Conservation (phyloP, 2,797 vertebrate species). For the Miichthys miiuy region DNA sequence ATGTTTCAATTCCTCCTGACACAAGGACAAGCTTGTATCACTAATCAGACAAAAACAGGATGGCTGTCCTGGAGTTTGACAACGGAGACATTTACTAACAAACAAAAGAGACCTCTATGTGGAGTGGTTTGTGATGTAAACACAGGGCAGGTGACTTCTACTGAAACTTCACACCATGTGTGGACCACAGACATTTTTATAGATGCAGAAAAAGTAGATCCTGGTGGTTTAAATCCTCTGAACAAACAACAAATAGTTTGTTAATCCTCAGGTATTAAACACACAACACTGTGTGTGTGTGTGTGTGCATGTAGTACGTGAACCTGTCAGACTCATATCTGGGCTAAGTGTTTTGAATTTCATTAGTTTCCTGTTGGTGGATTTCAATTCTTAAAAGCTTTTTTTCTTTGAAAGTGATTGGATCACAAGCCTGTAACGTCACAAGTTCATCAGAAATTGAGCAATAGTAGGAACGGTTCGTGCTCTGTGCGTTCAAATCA, state of each 20-base stretch:
- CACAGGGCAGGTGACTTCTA: neutral
- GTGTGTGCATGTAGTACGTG: neutral
- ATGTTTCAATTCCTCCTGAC: neutral
- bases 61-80: neutral
- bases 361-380: neutral
- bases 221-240: neutral
- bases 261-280: neutral
- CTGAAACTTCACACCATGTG: neutral
- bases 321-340: neutral
- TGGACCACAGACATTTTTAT: neutral
- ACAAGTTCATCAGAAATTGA: neutral
- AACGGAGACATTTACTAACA: neutral
- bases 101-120: neutral
- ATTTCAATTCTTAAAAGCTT: neutral
- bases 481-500: neutral
- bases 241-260: neutral
- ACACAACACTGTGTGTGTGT: neutral
- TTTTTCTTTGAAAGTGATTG: neutral
- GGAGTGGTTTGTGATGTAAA: constrained; percentile 54
- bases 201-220: neutral
- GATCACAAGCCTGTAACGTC: neutral
- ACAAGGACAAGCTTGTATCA: neutral
- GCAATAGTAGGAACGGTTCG: neutral
- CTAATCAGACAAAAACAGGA: neutral
- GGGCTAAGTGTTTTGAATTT: neutral